Evolutionary conservation across 2,888 invertebrate genomes (phyloP), one percentile per base, ranked within the genome.

Genomic region (Laspeyria flexula): DNA sequence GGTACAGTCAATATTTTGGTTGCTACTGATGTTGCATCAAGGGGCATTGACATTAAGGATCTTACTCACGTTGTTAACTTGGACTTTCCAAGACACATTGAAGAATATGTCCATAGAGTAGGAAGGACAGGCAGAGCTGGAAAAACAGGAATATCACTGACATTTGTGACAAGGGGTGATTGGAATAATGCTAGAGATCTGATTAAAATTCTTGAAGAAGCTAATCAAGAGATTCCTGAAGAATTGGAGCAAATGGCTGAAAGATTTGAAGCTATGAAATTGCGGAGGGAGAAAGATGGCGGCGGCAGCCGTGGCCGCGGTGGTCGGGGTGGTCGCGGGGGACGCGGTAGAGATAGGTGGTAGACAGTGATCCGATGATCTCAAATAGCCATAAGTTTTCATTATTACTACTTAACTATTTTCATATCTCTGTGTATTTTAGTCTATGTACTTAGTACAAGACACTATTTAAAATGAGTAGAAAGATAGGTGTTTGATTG

Each of bases 41-140:
- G 99, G 61, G 99, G 99, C 1, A 94, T 99, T 43, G 99, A 99
- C 79, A 98, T 98, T 43, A 95, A 96, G 73, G 97, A 97, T 77
- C 93, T 97, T 7, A 96, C 97, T 88, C 96, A 98, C 84, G 98
- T 99, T 0, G 90, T 98, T 18, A 99, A 99, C 84, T 97, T 95
- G 71, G 99, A 99, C 85, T 98, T 99, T 75, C 99, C 99, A 0
- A 94, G 96, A 11, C 97, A 98, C 73, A 97, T 99, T 71, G 99
- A 99, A 81, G 99, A 99, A 75, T 99, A 99, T 86, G 98, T 98
- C 0, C 99, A 99, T 80, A 94, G 99, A 55, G 97, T 99, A n/a
- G 99, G 99, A 0, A 94, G 99, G 54, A 99, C 99, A 0, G 99
- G 99, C 0, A 94, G 99, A 50, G 99, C 99, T 11, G 99, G 99